Conservation (phyloP, 1,140 invertebrate genomes). For the Mactra quadrangularis region DNA sequence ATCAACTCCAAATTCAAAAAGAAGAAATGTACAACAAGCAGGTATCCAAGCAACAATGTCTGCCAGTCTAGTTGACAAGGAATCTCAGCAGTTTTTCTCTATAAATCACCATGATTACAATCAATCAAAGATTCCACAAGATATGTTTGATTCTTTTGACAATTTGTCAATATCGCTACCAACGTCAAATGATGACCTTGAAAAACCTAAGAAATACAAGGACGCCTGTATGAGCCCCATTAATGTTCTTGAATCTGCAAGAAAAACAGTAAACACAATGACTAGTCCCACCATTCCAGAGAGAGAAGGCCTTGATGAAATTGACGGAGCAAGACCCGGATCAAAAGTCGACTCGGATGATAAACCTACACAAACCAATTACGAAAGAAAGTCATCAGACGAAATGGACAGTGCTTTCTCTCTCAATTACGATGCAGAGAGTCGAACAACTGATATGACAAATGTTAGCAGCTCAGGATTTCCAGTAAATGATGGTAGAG, state of each 20-base stretch:
- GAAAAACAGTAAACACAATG: not conserved
- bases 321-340: not conserved
- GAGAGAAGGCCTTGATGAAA: not conserved
- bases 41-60: not conserved
- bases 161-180: not conserved
- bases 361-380: conserved; percentile 9
- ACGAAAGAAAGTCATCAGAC: not conserved
- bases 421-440: not conserved
- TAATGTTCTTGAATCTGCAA: conserved; percentile 21
- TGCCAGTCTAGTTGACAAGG: not conserved
- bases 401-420: too few species aligned
- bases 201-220: conserved; percentile 20
- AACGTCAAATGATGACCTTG: not conserved
- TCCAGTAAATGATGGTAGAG: not conserved
- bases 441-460: conserved; percentile 8
- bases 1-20: not conserved
- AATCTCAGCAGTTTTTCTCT: not conserved
- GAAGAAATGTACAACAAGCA: not conserved
- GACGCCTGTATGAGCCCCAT: conserved; percentile 51
- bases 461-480: not conserved
- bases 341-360: not conserved
- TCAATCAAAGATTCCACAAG: not conserved
- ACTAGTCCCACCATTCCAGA: not conserved
- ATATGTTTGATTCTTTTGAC: not conserved
- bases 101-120: too few species aligned